Conservation (phyloP, 2,113 vertebrate species). For the Diadophis punctatus region DNA sequence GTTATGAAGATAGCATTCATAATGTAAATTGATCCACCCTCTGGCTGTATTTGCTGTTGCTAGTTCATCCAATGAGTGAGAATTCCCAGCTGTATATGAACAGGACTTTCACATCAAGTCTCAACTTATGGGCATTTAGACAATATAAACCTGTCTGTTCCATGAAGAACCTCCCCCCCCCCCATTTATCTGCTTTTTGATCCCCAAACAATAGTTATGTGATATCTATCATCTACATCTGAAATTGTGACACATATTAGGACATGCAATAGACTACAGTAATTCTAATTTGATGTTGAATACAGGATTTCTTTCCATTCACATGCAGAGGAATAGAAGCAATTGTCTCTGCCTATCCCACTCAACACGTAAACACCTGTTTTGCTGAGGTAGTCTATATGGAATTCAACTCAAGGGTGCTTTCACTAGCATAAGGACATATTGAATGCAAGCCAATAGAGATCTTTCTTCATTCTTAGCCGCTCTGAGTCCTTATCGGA, state of each 20-base stretch:
- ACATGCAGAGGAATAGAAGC: not conserved
- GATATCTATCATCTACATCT: not conserved
- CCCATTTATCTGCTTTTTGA: not conserved
- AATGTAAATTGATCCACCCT: constrained; percentile 24
- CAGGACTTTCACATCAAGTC: not conserved
- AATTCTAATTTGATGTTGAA: not conserved
- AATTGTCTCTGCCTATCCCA: too few species aligned
- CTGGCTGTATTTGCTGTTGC: constrained; percentile 6
- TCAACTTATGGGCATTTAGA: not conserved
- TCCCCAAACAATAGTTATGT: not conserved
- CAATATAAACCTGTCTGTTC: accelerated
- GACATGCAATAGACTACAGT: not conserved
- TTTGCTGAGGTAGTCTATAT: not conserved
- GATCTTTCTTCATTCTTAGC: not conserved
- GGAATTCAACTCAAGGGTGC: not conserved
- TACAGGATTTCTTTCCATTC: not conserved
- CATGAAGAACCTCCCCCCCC: not conserved
- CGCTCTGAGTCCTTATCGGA: too few species aligned
- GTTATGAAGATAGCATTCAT: constrained; percentile 32
- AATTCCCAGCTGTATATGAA: accelerated
- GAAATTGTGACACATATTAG: not conserved
- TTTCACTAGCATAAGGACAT: not conserved
- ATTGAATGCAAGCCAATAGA: not conserved
- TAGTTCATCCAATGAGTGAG: accelerated
- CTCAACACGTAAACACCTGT: not conserved